Evolutionary conservation across 2,888 invertebrate genomes (phyloP).

Genomic region (Phasia obesa): DNA sequence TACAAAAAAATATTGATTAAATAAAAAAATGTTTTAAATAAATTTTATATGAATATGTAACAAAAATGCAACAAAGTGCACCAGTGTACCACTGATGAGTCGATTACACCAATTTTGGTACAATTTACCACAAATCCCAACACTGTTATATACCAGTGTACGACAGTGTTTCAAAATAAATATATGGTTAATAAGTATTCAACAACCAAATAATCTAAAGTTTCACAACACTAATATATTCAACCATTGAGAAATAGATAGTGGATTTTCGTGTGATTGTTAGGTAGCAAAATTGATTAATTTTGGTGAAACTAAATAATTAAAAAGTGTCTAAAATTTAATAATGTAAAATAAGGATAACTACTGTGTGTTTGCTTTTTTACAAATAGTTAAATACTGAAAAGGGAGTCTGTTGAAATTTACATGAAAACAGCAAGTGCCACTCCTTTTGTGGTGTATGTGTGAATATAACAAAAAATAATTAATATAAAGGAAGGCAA

Average conservation of each 20-base stretch:
- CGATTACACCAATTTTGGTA: too few species aligned
- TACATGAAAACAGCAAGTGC: constrained; percentile 69
- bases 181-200: not conserved
- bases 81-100: too few species aligned
- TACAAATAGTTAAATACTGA: constrained; percentile 24
- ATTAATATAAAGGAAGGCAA: constrained; percentile 65
- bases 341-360: constrained; percentile 34
- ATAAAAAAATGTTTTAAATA: too few species aligned
- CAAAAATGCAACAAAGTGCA: too few species aligned
- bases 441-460: constrained; percentile 72
- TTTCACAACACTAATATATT: constrained; percentile 11
- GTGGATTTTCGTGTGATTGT: constrained; percentile 51
- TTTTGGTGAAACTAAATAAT: constrained; percentile 23
- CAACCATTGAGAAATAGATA: constrained; percentile 57
- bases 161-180: not conserved
- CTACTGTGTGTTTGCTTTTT: not conserved
- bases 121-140: too few species aligned
- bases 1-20: too few species aligned
- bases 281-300: constrained; percentile 32
- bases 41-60: too few species aligned
- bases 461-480: constrained; percentile 63
- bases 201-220: not conserved
- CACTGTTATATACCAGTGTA: too few species aligned
- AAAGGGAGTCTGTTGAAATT: constrained; percentile 13
- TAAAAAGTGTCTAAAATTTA: constrained; percentile 18